phyloP scores from a whole-genome alignment of 2,113 vertebrate genomes.

The Erinaceus europaeus region DNA sequence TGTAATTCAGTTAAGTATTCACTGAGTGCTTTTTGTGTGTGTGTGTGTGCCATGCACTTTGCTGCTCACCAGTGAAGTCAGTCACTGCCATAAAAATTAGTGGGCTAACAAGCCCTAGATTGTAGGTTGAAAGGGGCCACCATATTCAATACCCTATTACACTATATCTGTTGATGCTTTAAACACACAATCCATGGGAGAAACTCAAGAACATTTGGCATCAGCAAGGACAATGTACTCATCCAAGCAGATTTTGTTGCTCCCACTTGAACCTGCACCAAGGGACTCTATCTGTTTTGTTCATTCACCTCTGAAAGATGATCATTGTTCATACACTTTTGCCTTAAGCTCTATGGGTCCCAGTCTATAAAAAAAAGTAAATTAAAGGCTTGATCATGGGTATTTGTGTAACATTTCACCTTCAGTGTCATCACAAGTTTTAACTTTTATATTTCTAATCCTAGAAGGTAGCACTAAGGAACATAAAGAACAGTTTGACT shows the following conservation, averaged over 20 bases:
- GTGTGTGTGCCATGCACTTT: not conserved
- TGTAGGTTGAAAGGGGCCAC: not conserved
- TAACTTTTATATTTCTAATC: constrained; percentile 43
- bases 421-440: constrained; percentile 21
- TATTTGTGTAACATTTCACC: not conserved
- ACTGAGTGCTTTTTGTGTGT: not conserved
- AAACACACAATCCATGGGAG: not conserved
- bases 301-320: not conserved
- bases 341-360: not conserved
- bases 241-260: not conserved
- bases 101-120: not conserved
- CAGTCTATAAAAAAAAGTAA: constrained; percentile 2
- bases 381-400: constrained; percentile 7
- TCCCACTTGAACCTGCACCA: not conserved
- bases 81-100: not conserved
- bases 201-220: not conserved
- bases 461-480: not conserved
- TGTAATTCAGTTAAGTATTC: not conserved
- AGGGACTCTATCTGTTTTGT: not conserved
- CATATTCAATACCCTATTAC: not conserved
- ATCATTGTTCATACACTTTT: not conserved
- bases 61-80: not conserved
- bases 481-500: not conserved
- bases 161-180: not conserved
- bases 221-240: not conserved